A percentile compares a stretch with the other conserved stretches of the same genome.
phyloP scores from a whole-genome alignment of 2,888 invertebrate genomes.

The Pantelozetes paolii region DNA sequence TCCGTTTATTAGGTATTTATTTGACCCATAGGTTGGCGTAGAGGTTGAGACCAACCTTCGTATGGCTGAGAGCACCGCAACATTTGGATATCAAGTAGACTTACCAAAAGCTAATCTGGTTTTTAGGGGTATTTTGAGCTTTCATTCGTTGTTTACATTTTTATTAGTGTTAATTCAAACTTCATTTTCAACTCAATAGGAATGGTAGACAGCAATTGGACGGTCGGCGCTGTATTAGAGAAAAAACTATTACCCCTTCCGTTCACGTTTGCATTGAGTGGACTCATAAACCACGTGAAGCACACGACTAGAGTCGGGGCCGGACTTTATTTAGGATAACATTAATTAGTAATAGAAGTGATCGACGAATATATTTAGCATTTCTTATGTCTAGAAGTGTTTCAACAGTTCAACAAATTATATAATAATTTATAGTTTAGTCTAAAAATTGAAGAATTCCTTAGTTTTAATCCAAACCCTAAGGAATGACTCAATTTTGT shows the following conservation, averaged over 20 bases:
- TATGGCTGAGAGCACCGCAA: slow-evolving; percentile 82
- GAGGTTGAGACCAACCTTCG: slow-evolving; percentile 89
- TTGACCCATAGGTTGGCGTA: slow-evolving; percentile 68
- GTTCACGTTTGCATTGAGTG: slow-evolving; percentile 86
- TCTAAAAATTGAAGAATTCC: not conserved
- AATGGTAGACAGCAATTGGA: slow-evolving; percentile 87
- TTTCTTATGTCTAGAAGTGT: not conserved
- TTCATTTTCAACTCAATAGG: slow-evolving; percentile 56
- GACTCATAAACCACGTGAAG: slow-evolving; percentile 85
- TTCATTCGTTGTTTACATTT: not conserved
- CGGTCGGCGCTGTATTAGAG: slow-evolving; percentile 85
- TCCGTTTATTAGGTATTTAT: not conserved
- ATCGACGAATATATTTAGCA: not conserved
- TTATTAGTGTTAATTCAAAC: not conserved
- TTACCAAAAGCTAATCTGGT: slow-evolving; percentile 89
- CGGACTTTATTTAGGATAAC: slow-evolving; percentile 41
- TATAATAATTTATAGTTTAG: slow-evolving; percentile 20
- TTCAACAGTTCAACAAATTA: not conserved
- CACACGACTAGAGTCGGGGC: slow-evolving; percentile 55
- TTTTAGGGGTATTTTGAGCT: slow-evolving; percentile 79
- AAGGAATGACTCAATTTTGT: not conserved
- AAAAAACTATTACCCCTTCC: slow-evolving; percentile 89
- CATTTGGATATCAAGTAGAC: slow-evolving; percentile 87
- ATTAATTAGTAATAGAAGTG: not conserved
- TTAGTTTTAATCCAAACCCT: not conserved